Conservation (phyloP, 2,113 vertebrate species). For the Bubo blakistoni region DNA sequence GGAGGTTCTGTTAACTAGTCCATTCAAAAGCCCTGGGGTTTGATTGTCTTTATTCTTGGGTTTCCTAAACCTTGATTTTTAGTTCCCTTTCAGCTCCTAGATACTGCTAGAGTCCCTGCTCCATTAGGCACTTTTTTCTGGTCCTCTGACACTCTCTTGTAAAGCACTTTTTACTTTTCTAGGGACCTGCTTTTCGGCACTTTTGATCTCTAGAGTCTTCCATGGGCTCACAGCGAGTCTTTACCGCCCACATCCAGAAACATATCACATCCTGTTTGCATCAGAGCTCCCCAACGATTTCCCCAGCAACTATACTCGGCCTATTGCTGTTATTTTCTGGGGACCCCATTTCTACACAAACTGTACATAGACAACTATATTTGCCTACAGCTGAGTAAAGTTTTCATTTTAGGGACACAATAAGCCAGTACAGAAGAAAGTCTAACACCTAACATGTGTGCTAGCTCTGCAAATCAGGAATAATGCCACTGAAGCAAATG, state of each 20-base stretch:
- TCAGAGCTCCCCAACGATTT: slow-evolving; percentile 3
- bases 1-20: background rate
- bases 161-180: background rate
- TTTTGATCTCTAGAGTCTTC: background rate
- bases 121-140: background rate
- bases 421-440: background rate
- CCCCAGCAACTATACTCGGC: background rate
- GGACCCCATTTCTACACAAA: background rate
- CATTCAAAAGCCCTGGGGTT: background rate
- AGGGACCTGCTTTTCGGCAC: background rate
- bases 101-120: background rate
- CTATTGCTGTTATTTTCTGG: background rate
- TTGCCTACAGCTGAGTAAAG: background rate
- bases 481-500: background rate
- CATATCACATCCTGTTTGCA: slow-evolving; percentile 12
- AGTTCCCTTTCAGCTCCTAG: background rate
- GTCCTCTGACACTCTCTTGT: background rate
- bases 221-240: background rate
- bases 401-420: background rate
- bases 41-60: background rate
- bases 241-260: slow-evolving; percentile 9
- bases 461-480: background rate
- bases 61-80: background rate
- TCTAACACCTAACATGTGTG: background rate
- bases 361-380: background rate